Evolutionary conservation across 2,888 invertebrate genomes (phyloP), one percentile per base, ranked within the genome.

Genomic region (Trissolcus japonicus): DNA sequence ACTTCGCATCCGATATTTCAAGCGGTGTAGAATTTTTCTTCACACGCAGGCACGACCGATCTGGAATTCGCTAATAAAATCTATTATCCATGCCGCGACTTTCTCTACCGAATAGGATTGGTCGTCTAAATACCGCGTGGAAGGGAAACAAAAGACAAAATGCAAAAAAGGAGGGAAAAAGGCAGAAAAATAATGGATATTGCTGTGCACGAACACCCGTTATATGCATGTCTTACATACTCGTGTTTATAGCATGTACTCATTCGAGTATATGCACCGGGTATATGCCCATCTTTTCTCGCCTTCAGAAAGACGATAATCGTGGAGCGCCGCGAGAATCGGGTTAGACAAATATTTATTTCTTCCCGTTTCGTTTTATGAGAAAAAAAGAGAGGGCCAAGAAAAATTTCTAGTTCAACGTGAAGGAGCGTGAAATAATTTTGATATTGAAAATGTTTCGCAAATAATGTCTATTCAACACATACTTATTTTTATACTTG

Each of bases 261-360:
- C 46, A 14, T 53, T 69, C 56, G 63, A 55, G 69, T 53, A 65
- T 51, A 69, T 65, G 57, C 17, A 48, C 54, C 53, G 61, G 29
- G 41, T 74, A 62, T 61, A 53, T 53, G 73, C 14, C 35, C 56
- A 50, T 46, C 69, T 69, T 76, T 76, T 76, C 69, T 69, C 76
- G 76, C 69, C 65, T 76, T 61, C 21, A 13, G 65, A 59, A 69
- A 69, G 69, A 65, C 60, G 65, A 40, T 53, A 65, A 65, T 68
- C 75, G 59, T 48, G 62, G 60, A 40, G 7, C 51, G 61, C 55
- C 50, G 17, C 55, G 51, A 61, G 76, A 76, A 76, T 76, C 67
- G 61, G 76, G 76, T 76, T 76, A 76, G 35, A 56, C 69, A 76
- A 69, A 76, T 63, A 76, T 74, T 68, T 74, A 62, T 67, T 74